Conservation (phyloP, 2,888 invertebrate species). For the Tipula confusa region DNA sequence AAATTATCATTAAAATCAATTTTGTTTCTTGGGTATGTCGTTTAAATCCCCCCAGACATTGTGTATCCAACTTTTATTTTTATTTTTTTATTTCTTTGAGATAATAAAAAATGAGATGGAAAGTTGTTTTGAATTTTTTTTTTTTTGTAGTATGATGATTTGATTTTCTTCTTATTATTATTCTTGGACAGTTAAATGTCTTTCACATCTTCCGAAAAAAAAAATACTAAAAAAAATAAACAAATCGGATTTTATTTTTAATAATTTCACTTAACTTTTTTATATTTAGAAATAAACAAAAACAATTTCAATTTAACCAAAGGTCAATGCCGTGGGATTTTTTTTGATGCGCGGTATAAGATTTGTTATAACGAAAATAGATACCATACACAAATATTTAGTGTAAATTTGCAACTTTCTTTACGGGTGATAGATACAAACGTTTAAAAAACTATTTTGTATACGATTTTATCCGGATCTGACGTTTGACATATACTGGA, state of each 20-base stretch:
- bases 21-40: background rate
- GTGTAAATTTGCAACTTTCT: background rate
- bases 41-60: background rate
- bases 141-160: background rate
- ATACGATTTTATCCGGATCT: too few species aligned
- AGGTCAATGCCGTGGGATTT: slow-evolving; percentile 29
- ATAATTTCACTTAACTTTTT: slow-evolving; percentile 12
- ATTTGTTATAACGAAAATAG: background rate
- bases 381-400: background rate
- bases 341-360: background rate
- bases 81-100: background rate
- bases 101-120: slow-evolving; percentile 27
- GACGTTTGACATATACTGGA: too few species aligned
- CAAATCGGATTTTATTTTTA: background rate
- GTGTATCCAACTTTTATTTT: background rate
- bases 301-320: background rate
- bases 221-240: too few species aligned
- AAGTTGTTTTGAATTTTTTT: background rate
- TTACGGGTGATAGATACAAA: background rate
- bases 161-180: background rate
- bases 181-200: background rate
- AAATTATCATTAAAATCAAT: background rate
- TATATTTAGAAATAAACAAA: background rate
- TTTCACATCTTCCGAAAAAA: background rate
- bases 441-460: too few species aligned